phyloP scores from a whole-genome alignment of 2,888 invertebrate species.

The Ligdia adustata region DNA sequence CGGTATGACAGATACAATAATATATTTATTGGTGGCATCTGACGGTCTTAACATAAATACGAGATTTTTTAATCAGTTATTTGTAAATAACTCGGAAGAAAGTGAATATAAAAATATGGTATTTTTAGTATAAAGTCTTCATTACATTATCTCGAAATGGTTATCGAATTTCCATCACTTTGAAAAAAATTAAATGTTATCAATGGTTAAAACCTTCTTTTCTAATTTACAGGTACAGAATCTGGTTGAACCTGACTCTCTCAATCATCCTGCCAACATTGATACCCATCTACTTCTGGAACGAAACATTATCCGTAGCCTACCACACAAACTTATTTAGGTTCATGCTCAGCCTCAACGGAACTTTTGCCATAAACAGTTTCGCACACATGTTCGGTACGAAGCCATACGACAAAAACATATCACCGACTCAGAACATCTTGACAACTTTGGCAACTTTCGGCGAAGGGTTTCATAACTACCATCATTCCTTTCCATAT shows the following conservation, averaged over 20 bases:
- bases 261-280: conserved; percentile 27
- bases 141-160: no score
- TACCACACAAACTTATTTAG: conserved; percentile 34
- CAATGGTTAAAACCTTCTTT: no score
- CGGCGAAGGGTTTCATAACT: conserved; percentile 58
- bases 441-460: conserved; percentile 30
- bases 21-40: no score
- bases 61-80: no score
- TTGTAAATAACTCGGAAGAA: no score
- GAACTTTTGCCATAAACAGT: conserved; percentile 85
- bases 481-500: conserved; percentile 54
- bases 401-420: conserved; percentile 66
- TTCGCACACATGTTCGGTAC: conserved; percentile 81
- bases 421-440: conserved; percentile 41
- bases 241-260: conserved; percentile 18
- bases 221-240: conserved; percentile 21
- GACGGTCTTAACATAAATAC: no score
- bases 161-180: no score
- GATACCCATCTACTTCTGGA: conserved; percentile 28
- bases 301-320: conserved; percentile 23
- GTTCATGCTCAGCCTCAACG: conserved; percentile 13
- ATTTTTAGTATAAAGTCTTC: no score
- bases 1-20: no score
- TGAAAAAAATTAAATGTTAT: no score
- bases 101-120: no score